Base-by-base conservation (phyloP, 2,888 invertebrate species). In the Troilus luridus region DNA sequence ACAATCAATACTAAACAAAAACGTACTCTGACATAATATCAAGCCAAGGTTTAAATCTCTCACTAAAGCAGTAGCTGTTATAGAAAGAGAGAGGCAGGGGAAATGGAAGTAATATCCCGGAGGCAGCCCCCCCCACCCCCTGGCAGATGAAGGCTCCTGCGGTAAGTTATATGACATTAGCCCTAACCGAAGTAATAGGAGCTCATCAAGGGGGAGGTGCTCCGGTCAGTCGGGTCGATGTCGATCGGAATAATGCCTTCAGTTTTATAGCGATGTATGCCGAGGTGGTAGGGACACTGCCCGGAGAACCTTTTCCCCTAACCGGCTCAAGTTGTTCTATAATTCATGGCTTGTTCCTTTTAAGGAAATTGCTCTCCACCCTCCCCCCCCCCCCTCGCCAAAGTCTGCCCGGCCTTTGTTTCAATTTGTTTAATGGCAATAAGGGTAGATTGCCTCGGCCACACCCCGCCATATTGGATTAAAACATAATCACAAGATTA, bases 371-470 rank as follows among this genome's bases (percentile, higher is more conserved):
- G 92, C 91, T 91, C 91, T 89, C 89, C 91, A 88, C 91, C 58
- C 91, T 64, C 89, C 59, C 91, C 62, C 88, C 81, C 64, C 88
- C 77, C 27, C n/a, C 41, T 27, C 91, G 24, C 56, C 89, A 59
- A 88, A 62, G 81, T 27, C 24, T 41, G 89, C 85, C 91, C 92
- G 91, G 92, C 92, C 92, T 92, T 92, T 92, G 92, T 92, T 92
- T 92, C 92, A 92, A 92, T 92, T 92, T 92, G 92, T 92, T 92
- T 92, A 92, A 92, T 92, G 92, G 92, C 92, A 92, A 92, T 92
- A 91, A 91, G 91, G 92, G 92, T 91, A 91, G 91, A 92, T 92
- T 92, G 92, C 92, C 91, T 91, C 90, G 92, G 92, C 92, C 92
- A 92, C 92, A 92, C 92, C 92, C 92, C 92, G 91, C 92, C 92